phyloP scores from a whole-genome alignment of 2,113 vertebrate species.

The Hippocampus zosterae region DNA sequence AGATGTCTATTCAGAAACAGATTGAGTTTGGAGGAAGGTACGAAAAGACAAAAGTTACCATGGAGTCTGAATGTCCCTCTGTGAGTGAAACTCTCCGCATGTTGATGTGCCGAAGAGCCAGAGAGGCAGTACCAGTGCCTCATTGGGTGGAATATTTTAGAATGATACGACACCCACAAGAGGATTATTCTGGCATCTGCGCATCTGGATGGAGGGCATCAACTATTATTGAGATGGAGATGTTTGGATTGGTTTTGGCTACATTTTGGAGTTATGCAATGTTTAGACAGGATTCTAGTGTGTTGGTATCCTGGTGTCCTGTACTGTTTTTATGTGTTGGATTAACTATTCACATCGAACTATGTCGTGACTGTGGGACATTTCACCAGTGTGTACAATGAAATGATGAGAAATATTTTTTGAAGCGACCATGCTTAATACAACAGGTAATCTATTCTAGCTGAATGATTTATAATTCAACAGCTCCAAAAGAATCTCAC shows the following conservation, averaged over 20 bases:
- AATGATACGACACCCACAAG: slow-evolving; percentile 66
- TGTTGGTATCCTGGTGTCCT: slow-evolving; percentile 24
- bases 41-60: not conserved
- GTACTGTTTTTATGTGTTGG: slow-evolving; percentile 38
- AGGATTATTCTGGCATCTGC: slow-evolving; percentile 62
- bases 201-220: slow-evolving; percentile 55
- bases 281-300: slow-evolving; percentile 49
- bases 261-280: slow-evolving; percentile 45
- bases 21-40: not conserved
- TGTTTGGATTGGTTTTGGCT: slow-evolving; percentile 63
- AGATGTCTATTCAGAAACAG: slow-evolving; percentile 20
- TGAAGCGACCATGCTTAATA: not conserved
- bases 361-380: slow-evolving; percentile 12
- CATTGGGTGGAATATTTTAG: slow-evolving; percentile 66
- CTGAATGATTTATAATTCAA: not conserved
- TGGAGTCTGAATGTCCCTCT: not conserved
- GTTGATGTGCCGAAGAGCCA: slow-evolving; percentile 7
- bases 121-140: slow-evolving; percentile 58
- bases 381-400: slow-evolving; percentile 15
- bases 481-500: not conserved
- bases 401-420: no score
- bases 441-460: not conserved
- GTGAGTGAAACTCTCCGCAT: not conserved
- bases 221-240: slow-evolving; percentile 69
- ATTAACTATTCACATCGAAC: slow-evolving; percentile 30